These are phyloP conservation scores for Drosophila robusta DNA, from an alignment of 2,888 invertebrate species.

Conservation along the genomic window DNA sequence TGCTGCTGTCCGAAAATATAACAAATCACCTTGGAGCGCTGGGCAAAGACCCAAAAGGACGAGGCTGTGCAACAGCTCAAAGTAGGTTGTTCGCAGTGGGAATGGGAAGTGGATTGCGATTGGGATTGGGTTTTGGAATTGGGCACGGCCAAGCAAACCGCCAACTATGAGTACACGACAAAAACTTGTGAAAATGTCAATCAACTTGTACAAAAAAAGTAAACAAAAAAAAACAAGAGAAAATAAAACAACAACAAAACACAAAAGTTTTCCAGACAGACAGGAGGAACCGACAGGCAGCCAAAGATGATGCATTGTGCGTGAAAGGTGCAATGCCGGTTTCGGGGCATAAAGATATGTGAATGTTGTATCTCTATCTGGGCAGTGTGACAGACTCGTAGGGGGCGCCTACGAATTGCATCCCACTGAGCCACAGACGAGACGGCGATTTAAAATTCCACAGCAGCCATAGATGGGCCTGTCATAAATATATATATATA, in stretches of 20 bases:
- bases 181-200: conserved; percentile 83
- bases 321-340: conserved; percentile 74
- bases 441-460: conserved; percentile 72
- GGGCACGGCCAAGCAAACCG: conserved; percentile 49
- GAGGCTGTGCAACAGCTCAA: conserved; percentile 50
- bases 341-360: conserved; percentile 71
- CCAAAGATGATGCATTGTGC: conserved; percentile 80
- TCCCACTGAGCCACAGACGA: conserved; percentile 68
- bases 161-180: conserved; percentile 62
- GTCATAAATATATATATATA: conserved; percentile 69
- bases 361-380: conserved; percentile 73
- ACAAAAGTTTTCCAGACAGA: conserved; percentile 71
- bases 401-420: conserved; percentile 80
- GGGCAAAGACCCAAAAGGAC: conserved; percentile 70
- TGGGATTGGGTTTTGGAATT: conserved; percentile 25
- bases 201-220: conserved; percentile 66
- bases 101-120: conserved; percentile 23
- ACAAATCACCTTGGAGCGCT: conserved; percentile 79
- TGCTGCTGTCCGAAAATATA: conserved; percentile 83
- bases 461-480: conserved; percentile 69
- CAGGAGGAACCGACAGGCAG: conserved; percentile 46
- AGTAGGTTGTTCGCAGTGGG: conserved; percentile 32
- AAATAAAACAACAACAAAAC: conserved; percentile 31
- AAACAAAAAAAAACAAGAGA: conserved; percentile 21
- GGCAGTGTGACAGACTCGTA: conserved; percentile 72